Evolutionary conservation across 1,140 invertebrate species (phyloP).

Genomic region (Metaphire vulgaris): DNA sequence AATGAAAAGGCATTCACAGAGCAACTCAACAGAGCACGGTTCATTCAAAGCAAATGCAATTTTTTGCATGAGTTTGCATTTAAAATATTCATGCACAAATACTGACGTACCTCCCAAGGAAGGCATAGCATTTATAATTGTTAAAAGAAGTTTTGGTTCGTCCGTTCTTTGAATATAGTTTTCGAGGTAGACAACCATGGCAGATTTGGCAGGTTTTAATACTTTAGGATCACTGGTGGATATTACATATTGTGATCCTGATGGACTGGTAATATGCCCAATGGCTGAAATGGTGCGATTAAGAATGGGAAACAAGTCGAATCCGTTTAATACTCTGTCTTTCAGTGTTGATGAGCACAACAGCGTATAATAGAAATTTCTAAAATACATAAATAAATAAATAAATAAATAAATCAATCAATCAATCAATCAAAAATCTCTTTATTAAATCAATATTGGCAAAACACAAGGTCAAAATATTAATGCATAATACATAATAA

Average conservation of each 20-base stretch:
- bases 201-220: not conserved
- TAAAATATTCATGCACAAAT: no score
- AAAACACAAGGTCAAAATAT: no score
- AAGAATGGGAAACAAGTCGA: not conserved
- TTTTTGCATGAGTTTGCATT: no score
- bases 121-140: not conserved
- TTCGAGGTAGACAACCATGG: not conserved
- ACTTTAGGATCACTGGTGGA: not conserved
- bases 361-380: not conserved
- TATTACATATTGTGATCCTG: not conserved
- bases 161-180: not conserved
- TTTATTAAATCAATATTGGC: no score
- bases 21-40: no score
- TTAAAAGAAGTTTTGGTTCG: not conserved
- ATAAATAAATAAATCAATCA: no score
- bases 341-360: not conserved
- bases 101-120: not conserved
- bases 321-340: not conserved
- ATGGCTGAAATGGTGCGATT: not conserved
- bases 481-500: no score
- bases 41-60: no score
- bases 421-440: no score
- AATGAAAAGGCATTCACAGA: no score
- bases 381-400: no score
- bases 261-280: not conserved